Percentiles rank a stretch among this genome's conserved stretches.
Evolutionary conservation across 2,888 invertebrate species (phyloP).

Genomic region (Noctuana brunneofusca): DNA sequence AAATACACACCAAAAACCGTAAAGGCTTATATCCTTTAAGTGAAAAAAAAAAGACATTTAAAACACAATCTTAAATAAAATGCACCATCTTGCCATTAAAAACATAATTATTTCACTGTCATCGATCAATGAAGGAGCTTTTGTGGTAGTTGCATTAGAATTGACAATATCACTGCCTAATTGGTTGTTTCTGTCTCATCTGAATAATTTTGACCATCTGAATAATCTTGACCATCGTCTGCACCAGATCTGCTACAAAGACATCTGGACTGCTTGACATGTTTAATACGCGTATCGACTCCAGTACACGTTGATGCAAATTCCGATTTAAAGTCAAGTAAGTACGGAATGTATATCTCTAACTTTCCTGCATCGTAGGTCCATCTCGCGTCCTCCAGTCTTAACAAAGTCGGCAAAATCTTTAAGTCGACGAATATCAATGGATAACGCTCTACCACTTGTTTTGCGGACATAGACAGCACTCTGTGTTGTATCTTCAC

Average conservation of each 20-base stretch:
- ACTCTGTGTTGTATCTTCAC: too few species aligned
- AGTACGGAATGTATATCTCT: constrained; percentile 23
- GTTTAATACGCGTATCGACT: not conserved
- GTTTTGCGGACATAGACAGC: too few species aligned
- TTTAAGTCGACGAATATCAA: too few species aligned
- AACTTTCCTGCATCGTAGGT: constrained; percentile 1
- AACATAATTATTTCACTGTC: not conserved
- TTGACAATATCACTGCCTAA: not conserved
- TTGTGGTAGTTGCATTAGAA: not conserved
- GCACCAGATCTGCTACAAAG: constrained; percentile 4
- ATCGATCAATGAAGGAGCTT: not conserved
- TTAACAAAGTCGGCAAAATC: constrained; percentile 10
- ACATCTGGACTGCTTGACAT: not conserved
- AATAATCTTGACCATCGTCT: constrained; percentile 8
- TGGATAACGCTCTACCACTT: too few species aligned
- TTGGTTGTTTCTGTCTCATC: constrained; percentile 9
- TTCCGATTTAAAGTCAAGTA: not conserved
- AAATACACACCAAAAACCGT: too few species aligned
- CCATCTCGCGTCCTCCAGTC: constrained; percentile 5
- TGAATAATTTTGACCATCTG: too few species aligned
- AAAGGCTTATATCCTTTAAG: too few species aligned
- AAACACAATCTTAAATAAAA: too few species aligned
- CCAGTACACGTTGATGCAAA: constrained; percentile 11
- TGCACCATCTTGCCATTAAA: too few species aligned
- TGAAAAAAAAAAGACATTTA: too few species aligned